phyloP scores from a whole-genome alignment of 2,797 vertebrate genomes.

The Lepilemur septentrionalis region DNA sequence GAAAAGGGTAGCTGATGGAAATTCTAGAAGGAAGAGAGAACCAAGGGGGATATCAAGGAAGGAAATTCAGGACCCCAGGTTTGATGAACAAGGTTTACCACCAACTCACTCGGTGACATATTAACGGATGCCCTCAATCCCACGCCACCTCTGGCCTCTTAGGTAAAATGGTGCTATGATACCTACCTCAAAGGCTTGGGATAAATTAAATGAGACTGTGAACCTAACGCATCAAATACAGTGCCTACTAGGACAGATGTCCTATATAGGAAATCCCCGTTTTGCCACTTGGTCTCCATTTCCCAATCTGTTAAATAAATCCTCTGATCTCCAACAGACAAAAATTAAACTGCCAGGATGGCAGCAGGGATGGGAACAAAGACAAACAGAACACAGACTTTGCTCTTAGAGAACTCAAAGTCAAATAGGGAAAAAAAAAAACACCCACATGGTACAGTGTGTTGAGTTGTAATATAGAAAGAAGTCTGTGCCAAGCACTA shows the following conservation, averaged over 20 bases:
- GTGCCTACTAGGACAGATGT: neutral
- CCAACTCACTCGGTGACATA: neutral
- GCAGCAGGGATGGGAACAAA: neutral
- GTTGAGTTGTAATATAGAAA: neutral
- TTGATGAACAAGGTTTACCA: neutral
- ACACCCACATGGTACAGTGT: neutral
- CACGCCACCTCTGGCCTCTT: rapidly evolving
- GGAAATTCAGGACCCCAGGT: neutral
- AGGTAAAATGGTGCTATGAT: neutral
- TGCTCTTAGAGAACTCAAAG: neutral
- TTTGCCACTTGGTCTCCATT: neutral
- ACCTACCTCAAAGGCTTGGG: neutral
- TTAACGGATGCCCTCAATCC: neutral
- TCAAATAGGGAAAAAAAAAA: neutral
- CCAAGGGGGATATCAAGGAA: neutral
- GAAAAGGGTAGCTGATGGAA: neutral
- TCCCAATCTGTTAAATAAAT: neutral
- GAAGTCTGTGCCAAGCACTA: neutral
- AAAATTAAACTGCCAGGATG: neutral
- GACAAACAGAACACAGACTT: neutral
- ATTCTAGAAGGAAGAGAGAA: neutral
- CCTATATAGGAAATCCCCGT: neutral
- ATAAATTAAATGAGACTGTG: neutral
- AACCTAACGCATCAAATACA: neutral
- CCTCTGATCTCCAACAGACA: neutral